Conservation (phyloP, 2,888 invertebrate genomes). For the Tanypteryx hageni region DNA sequence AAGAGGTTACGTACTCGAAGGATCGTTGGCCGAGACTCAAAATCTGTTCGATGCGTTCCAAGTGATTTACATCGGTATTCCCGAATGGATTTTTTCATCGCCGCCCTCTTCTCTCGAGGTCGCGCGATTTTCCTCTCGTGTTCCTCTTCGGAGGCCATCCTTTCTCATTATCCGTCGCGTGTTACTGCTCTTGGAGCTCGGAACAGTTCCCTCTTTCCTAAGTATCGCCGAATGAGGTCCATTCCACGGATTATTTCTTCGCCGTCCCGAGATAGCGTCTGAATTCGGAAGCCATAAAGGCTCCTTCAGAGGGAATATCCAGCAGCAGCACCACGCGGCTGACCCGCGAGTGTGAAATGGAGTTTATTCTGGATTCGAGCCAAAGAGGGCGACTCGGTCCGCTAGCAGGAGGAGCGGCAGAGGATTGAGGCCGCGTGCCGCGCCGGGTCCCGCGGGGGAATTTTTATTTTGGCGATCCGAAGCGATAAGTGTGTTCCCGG, state of each 20-base stretch:
- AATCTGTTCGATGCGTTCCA: background rate
- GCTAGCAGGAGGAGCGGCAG: background rate
- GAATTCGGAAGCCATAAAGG: background rate
- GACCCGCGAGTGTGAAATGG: background rate
- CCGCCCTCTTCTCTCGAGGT: background rate
- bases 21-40: background rate
- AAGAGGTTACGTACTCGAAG: background rate
- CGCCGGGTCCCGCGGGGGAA: background rate
- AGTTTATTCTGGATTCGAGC: constrained; percentile 7
- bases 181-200: background rate
- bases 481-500: background rate
- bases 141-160: background rate
- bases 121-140: background rate
- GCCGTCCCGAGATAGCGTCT: too few species aligned
- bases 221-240: background rate
- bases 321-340: background rate
- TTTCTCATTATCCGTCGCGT: background rate
- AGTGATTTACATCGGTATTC: background rate
- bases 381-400: constrained; percentile 14
- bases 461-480: background rate
- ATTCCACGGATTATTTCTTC: too few species aligned
- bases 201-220: background rate
- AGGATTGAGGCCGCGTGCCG: background rate
- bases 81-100: background rate
- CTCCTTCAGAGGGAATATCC: background rate